Evolutionary conservation across 1,140 invertebrate species (phyloP), one percentile per base, ranked within the genome.

Genomic region (Eufriesea mexicana): DNA sequence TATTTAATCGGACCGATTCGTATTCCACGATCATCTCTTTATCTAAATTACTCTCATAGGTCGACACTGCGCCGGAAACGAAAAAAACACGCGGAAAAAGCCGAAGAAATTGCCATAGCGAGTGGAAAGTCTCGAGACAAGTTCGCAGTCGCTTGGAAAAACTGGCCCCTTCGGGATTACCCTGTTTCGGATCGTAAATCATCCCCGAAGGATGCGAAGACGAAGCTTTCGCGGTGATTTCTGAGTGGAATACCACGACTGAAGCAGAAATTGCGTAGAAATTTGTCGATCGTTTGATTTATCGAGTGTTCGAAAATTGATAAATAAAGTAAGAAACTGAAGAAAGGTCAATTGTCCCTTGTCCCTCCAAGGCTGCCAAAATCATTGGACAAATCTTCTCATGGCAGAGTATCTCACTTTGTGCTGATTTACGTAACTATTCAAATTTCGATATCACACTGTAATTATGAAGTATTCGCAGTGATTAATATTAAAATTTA

Each of bases 141-240:
- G n/a, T 28, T 72, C 16, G 54, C 35, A 68, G 64, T n/a, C 45
- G 5, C n/a, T 20, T 66, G 64, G 77, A 83, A 77, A 75, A 72
- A 7, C n/a, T 51, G 42, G 2, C 25, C 25, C 45, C 73, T 54
- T n/a, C 28, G 25, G 45, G 55, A 71, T 78, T 79, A 54, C 35
- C 55, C 59, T 35, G 66, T 68, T 20, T 42, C 55, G 20, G 54
- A 66, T 84, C 77, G 68, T 84, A 84, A 84, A 84, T 79, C 68
- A 84, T 68, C 54, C 49, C 23, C 23, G 77, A 66, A 70, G 68
- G 42, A 45, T 68, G 49, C 64, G 59, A 51, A 51, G 51, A n/a
- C 62, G 49, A 70, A 51, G 71, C 23, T 28, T 45, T 51, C 23
- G 62, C 35, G 66, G 18, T 28, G 54, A 61, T 59, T 51, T 51